Percentiles rank a stretch among this genome's conserved stretches.
Conservation (phyloP, 2,888 invertebrate species). For the Lasioglossum figueresi region DNA sequence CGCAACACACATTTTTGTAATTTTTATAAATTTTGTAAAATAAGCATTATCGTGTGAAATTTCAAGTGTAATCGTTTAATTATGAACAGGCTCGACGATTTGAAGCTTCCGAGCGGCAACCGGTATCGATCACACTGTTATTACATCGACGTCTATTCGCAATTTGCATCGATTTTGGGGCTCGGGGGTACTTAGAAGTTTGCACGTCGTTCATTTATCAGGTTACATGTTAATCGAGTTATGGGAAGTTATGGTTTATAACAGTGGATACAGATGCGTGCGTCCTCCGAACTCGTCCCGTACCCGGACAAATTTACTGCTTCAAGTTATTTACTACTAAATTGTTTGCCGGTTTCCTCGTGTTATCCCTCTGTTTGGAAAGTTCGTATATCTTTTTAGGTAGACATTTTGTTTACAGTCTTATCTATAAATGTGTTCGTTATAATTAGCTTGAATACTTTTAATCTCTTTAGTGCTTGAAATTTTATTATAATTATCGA, state of each 20-base stretch:
- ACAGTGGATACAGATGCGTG: slow-evolving; percentile 39
- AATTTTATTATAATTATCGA: no score
- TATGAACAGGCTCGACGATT: slow-evolving; percentile 9
- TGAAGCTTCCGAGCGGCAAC: slow-evolving; percentile 35
- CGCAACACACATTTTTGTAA: no score
- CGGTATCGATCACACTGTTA: slow-evolving; percentile 65
- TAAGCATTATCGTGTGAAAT: not conserved
- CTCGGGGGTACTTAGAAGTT: slow-evolving; percentile 63
- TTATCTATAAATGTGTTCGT: no score
- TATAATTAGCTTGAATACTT: no score
- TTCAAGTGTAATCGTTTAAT: not conserved
- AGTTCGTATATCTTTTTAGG: no score
- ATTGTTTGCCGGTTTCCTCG: no score
- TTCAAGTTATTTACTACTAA: no score
- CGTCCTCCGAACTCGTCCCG: not conserved
- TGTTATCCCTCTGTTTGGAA: no score
- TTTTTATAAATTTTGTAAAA: no score
- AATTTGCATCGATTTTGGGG: slow-evolving; percentile 58
- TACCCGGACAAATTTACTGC: slow-evolving; percentile 9
- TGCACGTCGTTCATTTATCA: slow-evolving; percentile 70
- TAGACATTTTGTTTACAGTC: no score
- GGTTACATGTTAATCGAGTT: slow-evolving; percentile 72
- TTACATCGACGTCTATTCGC: slow-evolving; percentile 59
- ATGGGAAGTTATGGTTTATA: slow-evolving; percentile 60
- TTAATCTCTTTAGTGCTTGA: no score